Evolutionary conservation across 2,113 vertebrate species (phyloP).

Genomic region (Romanogobio albipinnatus): DNA sequence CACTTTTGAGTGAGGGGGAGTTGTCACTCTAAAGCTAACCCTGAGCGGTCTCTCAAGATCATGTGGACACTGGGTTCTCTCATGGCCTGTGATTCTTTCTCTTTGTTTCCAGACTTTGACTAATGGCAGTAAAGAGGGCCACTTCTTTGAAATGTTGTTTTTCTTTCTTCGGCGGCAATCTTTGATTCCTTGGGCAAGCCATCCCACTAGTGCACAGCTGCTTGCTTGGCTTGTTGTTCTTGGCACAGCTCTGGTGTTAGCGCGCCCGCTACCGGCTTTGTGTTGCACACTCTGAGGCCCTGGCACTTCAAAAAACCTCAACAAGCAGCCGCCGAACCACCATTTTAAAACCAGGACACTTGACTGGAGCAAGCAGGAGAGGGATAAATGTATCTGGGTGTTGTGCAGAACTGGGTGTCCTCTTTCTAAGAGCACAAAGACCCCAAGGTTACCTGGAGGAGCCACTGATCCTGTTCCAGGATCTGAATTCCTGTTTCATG

Average conservation of each 20-base stretch:
- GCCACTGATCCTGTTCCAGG: conserved; percentile 74
- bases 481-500: conserved; percentile 66
- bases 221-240: conserved; percentile 75
- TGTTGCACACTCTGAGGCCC: conserved; percentile 66
- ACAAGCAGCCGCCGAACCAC: conserved; percentile 63
- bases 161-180: conserved; percentile 74
- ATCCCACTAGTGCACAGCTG: conserved; percentile 74
- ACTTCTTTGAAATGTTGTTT: conserved; percentile 69
- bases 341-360: conserved; percentile 52
- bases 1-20: conserved; percentile 35
- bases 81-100: conserved; percentile 7
- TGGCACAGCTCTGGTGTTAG: conserved; percentile 70
- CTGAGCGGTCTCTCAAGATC: conserved; percentile 40
- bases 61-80: conserved; percentile 12
- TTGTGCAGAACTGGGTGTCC: conserved; percentile 55
- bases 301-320: conserved; percentile 68
- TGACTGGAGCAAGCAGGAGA: neutral
- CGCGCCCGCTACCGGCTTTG: conserved; percentile 65
- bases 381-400: conserved; percentile 7
- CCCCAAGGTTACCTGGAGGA: conserved; percentile 67
- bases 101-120: conserved; percentile 63
- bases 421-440: conserved; percentile 67
- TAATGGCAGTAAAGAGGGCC: conserved; percentile 67
- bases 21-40: conserved; percentile 43
- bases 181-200: conserved; percentile 73